These are phyloP conservation scores for Corythornis leucogaster DNA, from an alignment of 2,797 vertebrate genomes.

Conservation along the genomic window DNA sequence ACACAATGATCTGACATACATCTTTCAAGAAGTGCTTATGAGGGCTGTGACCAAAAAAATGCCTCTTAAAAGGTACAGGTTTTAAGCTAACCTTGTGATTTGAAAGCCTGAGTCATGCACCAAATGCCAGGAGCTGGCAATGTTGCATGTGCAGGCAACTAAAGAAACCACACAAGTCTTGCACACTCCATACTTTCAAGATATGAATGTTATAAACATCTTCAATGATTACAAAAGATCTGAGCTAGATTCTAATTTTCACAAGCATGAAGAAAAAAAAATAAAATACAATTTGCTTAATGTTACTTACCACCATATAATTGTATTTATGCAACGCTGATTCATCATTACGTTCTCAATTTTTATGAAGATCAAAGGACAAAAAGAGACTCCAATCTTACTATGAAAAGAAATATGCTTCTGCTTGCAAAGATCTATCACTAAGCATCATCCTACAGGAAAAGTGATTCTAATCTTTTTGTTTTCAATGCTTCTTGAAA, in stretches of 20 bases:
- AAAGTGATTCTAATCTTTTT: not conserved
- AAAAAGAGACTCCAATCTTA: not conserved
- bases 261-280: not conserved
- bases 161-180: not conserved
- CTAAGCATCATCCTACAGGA: not conserved
- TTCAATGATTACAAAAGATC: not conserved
- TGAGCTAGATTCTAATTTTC: not conserved
- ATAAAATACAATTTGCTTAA: not conserved
- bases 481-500: not conserved
- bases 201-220: not conserved
- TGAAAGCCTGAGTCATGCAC: not conserved
- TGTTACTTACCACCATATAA: not conserved
- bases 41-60: not conserved
- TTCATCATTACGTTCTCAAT: not conserved
- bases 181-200: not conserved
- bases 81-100: slow-evolving; percentile 8
- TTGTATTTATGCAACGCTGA: not conserved
- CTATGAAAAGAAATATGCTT: not conserved
- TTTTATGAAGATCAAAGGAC: not conserved
- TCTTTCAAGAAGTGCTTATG: not conserved
- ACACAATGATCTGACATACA: not conserved
- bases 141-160: not conserved
- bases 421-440: not conserved
- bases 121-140: not conserved
- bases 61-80: not conserved